Evolutionary conservation across 37 sponge, comb jelly and placozoan genomes (phyloP).

Genomic region (Spongilla lacustris): DNA sequence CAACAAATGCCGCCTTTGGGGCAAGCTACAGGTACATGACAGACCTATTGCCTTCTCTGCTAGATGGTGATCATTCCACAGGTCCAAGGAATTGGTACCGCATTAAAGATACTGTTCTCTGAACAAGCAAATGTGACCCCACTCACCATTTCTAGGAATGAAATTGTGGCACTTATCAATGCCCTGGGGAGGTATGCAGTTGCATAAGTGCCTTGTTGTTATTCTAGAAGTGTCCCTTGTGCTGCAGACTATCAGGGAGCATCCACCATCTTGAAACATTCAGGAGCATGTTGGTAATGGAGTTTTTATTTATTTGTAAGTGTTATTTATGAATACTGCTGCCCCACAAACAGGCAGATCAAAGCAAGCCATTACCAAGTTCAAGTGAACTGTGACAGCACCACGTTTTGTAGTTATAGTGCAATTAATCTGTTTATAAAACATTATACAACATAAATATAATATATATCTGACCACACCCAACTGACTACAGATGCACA

Average conservation of each 20-base stretch:
- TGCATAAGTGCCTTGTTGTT: too few species aligned
- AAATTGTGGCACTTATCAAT: slow-evolving; percentile 93
- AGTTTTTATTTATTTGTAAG: background rate
- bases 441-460: too few species aligned
- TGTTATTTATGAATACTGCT: too few species aligned
- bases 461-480: background rate
- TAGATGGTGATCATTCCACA: background rate
- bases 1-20: slow-evolving; percentile 96
- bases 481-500: background rate
- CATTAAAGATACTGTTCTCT: slow-evolving; percentile 93
- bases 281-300: slow-evolving; percentile 7
- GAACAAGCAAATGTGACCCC: background rate
- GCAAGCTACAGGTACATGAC: slow-evolving; percentile 90
- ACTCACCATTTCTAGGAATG: slow-evolving; percentile 65
- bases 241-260: slow-evolving; percentile 31
- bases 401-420: too few species aligned
- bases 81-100: slow-evolving; percentile 91
- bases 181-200: slow-evolving; percentile 77
- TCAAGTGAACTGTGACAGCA: background rate
- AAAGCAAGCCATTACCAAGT: background rate
- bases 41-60: too few species aligned
- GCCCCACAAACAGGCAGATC: background rate
- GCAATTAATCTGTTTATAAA: too few species aligned
- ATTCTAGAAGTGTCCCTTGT: too few species aligned
- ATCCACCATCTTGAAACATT: slow-evolving; percentile 29